Evolutionary conservation across 2,888 invertebrate genomes (phyloP).

Genomic region (Aphidius colemani): DNA sequence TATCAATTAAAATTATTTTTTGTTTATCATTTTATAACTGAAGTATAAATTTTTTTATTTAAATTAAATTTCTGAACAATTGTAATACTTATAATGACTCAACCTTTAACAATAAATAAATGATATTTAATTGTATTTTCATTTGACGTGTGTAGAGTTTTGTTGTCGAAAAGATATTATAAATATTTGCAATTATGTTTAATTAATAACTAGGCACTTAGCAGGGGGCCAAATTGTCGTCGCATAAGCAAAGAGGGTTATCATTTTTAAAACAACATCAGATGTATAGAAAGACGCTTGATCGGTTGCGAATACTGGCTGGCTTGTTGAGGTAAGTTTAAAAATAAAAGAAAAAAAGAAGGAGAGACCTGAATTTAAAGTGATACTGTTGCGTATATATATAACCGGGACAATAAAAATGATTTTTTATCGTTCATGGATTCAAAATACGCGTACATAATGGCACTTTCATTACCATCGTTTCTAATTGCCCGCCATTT

Average conservation of each 20-base stretch:
- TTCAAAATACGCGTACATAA: constrained; percentile 48
- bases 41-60: too few species aligned
- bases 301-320: constrained; percentile 39
- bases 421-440: constrained; percentile 49
- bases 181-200: constrained; percentile 54
- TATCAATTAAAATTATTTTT: too few species aligned
- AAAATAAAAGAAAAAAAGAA: neutral
- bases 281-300: neutral
- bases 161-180: constrained; percentile 44
- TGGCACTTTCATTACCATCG: constrained; percentile 56
- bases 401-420: constrained; percentile 45
- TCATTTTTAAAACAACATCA: too few species aligned
- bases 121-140: too few species aligned
- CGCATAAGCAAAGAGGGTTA: too few species aligned
- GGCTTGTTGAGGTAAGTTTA: constrained; percentile 46
- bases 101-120: too few species aligned
- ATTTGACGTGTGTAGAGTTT: neutral
- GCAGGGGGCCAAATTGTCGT: constrained; percentile 34
- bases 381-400: neutral
- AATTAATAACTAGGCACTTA: constrained; percentile 54
- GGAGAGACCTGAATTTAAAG: neutral
- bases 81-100: too few species aligned
- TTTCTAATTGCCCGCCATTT: constrained; percentile 53
- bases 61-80: too few species aligned
- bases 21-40: too few species aligned